Evolutionary conservation across 1,140 invertebrate genomes (phyloP).

Genomic region (Lutraria rhynchaena): DNA sequence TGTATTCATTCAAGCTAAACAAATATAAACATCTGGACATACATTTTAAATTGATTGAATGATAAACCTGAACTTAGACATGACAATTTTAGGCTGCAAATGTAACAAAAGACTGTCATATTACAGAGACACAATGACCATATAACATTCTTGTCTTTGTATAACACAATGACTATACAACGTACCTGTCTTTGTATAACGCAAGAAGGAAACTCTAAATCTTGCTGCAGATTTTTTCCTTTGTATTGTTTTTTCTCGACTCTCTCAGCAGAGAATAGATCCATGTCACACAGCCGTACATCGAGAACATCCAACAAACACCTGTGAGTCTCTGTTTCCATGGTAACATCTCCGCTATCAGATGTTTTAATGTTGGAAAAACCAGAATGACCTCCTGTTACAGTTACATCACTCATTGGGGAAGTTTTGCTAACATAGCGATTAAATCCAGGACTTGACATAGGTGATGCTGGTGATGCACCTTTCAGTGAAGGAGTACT

Average conservation of each 20-base stretch:
- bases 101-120: too few relatives aligned
- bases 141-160: too few relatives aligned
- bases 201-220: constrained; percentile 77
- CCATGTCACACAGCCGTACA: constrained; percentile 91
- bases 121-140: too few relatives aligned
- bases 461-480: background rate
- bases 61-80: too few relatives aligned
- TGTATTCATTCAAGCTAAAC: too few relatives aligned
- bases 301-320: constrained; percentile 90
- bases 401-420: constrained; percentile 34
- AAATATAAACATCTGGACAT: too few relatives aligned
- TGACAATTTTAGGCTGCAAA: too few relatives aligned
- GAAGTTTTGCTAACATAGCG: constrained; percentile 1
- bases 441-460: constrained; percentile 14
- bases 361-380: background rate
- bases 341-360: background rate
- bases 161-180: background rate
- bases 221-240: constrained; percentile 59
- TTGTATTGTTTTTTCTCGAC: constrained; percentile 73
- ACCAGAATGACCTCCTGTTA: background rate
- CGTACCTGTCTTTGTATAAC: constrained; percentile 76
- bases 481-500: constrained; percentile 5
- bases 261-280: constrained; percentile 87
- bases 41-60: too few relatives aligned
- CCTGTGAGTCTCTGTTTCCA: constrained; percentile 42